A percentile compares a stretch with the other conserved stretches of the same genome.
phyloP scores from a whole-genome alignment of 2,113 vertebrate species.

The Ciconia boyciana region DNA sequence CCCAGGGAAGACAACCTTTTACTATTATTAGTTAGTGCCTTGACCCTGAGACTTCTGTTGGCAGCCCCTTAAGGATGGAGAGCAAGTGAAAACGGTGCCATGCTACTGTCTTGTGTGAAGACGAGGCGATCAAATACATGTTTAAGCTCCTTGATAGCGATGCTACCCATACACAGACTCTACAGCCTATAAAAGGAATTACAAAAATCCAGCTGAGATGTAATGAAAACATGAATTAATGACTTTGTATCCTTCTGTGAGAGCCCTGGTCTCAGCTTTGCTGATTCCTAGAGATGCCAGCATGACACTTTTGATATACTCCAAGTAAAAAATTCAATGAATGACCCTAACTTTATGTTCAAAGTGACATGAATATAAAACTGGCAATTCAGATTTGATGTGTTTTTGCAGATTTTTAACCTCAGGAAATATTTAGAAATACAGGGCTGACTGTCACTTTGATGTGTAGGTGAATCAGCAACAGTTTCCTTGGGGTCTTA shows the following conservation, averaged over 20 bases:
- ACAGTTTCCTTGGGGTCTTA: neutral
- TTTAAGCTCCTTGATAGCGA: neutral
- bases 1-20: neutral
- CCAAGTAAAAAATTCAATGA: neutral
- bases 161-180: neutral
- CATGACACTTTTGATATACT: neutral
- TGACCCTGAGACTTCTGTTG: neutral
- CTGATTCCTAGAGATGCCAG: neutral
- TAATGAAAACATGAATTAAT: neutral
- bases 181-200: neutral
- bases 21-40: neutral
- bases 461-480: neutral
- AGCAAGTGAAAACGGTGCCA: neutral
- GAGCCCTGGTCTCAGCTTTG: neutral
- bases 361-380: neutral
- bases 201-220: neutral
- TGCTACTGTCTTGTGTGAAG: neutral
- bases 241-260: neutral
- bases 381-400: neutral
- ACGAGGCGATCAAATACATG: fast-evolving
- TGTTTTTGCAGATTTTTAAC: neutral
- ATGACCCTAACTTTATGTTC: neutral
- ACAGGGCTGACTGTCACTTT: neutral
- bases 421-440: neutral
- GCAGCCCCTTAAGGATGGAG: neutral